Evolutionary conservation across 1,140 invertebrate genomes (phyloP), one percentile per base, ranked within the genome.

Genomic region (Hestina assimilis): DNA sequence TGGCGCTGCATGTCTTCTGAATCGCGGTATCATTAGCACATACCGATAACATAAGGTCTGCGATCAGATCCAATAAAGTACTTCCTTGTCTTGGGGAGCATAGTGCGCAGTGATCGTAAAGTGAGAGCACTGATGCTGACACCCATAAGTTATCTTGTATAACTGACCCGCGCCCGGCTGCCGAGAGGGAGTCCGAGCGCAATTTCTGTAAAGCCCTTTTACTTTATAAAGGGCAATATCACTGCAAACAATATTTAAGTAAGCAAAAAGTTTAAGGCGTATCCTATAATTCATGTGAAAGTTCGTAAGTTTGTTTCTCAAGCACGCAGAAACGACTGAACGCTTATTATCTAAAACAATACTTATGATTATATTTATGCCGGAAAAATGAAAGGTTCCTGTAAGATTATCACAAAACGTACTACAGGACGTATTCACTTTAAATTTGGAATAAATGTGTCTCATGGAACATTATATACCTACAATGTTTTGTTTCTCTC

Each of bases 1-100:
- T 83, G 82, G 69, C 82, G 68, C 38, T 70, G 51, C 7, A 3
- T 42, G 51, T 60, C 31, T 47, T 17, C 43, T 75, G 51, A 59
- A 77, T 62, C 75, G 58, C 77, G 69, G 51, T 73, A 72, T 41
- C 54, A 53, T 56, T 66, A 51, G 14, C 45, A 29, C 38, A 5
- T 5, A 12, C 7, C 19, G 9, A 43, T 23, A 12, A 38, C 40
- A 52, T 17, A 57, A 64, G 48, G 63, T 59, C 31, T 61, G 0
- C 9, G 0, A 12, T 4, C 8, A 6, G 6, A 0, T 0, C 0
- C 2, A 0, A 0, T 6, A 1, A 6, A 6, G 2, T 42, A 72
- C 79, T 73, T 92, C 91, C 91, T 92, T 92, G 92, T 93, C 91
- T 90, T 75, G 90, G 91, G 91, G 92, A 93, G 92, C 92, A 92